These are phyloP conservation scores for Clupea harengus DNA, from an alignment of 2,113 vertebrate species.

Conservation along the genomic window DNA sequence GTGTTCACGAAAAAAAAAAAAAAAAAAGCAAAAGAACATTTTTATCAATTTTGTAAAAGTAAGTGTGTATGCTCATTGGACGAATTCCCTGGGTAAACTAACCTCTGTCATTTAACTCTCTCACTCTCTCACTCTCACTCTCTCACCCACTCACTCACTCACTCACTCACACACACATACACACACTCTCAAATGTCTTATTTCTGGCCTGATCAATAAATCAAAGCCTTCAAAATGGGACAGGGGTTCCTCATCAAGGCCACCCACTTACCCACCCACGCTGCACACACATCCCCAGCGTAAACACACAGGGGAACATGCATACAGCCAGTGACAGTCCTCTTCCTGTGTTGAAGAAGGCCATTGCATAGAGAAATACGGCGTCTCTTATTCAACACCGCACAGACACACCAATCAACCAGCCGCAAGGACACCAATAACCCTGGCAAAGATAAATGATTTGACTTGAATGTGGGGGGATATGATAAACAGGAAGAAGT, in stretches of 20 bases:
- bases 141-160: background rate
- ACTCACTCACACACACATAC: background rate
- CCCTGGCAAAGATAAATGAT: constrained; percentile 62
- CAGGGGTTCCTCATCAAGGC: constrained; percentile 4
- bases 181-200: background rate
- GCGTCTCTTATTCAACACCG: background rate
- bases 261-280: background rate
- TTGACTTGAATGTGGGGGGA: constrained; percentile 66
- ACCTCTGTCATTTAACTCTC: background rate
- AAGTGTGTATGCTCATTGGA: no score
- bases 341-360: background rate
- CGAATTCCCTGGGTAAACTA: no score
- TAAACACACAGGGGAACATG: constrained; percentile 14
- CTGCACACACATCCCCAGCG: background rate
- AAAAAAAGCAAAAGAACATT: background rate
- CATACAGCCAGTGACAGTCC: background rate
- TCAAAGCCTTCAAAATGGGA: background rate
- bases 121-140: background rate
- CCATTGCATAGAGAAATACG: constrained; percentile 10
- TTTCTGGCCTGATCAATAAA: background rate
- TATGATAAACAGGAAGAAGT: constrained; percentile 70
- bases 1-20: background rate
- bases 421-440: background rate
- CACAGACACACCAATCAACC: constrained; percentile 5
- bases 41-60: background rate